Evolutionary conservation across 2,888 invertebrate genomes (phyloP).

Genomic region (Steinernema hermaphroditum): DNA sequence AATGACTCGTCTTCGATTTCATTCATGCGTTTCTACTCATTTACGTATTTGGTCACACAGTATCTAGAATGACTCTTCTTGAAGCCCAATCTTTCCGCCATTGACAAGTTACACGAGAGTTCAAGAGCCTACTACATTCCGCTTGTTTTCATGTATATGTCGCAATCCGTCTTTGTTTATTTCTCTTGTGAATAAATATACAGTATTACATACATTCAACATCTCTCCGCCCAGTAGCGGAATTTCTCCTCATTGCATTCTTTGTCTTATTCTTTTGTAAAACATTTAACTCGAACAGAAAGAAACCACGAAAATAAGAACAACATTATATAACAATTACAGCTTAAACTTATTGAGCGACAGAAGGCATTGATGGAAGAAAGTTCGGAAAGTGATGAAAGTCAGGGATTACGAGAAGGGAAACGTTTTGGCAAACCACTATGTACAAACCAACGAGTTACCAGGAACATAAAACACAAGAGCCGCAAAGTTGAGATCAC

Average conservation of each 20-base stretch:
- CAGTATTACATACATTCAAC: slow-evolving; percentile 6
- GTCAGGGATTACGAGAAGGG: background rate
- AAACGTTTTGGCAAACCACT: background rate
- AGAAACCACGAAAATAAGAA: background rate
- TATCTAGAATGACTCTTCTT: no score
- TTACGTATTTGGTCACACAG: no score
- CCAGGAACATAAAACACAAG: background rate
- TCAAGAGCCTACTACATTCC: no score
- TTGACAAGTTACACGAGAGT: no score
- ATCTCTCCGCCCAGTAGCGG: background rate
- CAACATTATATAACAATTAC: background rate
- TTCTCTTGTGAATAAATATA: slow-evolving; percentile 4
- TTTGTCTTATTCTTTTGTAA: background rate
- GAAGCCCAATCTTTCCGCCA: no score
- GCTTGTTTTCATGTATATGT: no score
- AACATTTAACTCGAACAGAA: background rate
- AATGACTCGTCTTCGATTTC: no score
- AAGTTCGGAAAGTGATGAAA: background rate
- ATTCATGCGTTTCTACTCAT: no score
- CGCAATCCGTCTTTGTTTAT: slow-evolving; percentile 22
- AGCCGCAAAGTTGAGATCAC: background rate
- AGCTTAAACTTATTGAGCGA: slow-evolving; percentile 29
- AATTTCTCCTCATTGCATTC: background rate
- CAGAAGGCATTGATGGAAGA: slow-evolving; percentile 27
- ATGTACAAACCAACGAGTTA: slow-evolving; percentile 18